A percentile compares a stretch with the other conserved stretches of the same genome.
Conservation (phyloP, 2,797 vertebrate genomes). For the Platalea minor region DNA sequence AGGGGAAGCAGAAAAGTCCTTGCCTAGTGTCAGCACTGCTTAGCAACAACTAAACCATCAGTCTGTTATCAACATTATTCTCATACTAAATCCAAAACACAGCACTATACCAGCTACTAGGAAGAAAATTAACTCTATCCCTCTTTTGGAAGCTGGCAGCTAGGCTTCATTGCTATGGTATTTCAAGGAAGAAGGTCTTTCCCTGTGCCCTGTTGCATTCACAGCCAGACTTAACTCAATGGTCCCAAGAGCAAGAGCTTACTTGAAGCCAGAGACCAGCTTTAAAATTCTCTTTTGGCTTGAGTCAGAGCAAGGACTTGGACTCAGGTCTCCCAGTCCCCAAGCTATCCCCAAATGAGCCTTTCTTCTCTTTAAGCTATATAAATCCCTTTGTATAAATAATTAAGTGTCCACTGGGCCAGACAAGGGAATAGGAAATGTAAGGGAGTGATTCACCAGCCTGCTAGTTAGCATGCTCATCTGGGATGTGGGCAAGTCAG, state of each 20-base stretch:
- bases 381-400: constrained; percentile 27
- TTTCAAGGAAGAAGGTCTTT: neutral
- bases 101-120: too few species aligned
- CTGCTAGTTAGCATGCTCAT: neutral
- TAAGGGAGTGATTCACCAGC: neutral
- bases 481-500: neutral
- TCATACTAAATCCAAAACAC: too few species aligned
- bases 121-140: too few species aligned
- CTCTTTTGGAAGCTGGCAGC: neutral
- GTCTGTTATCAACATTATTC: too few species aligned
- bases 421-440: neutral
- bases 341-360: neutral
- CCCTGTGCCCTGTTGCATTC: neutral
- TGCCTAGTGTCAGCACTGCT: too few species aligned
- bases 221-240: neutral
- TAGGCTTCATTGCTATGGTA: neutral
- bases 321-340: neutral
- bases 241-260: neutral
- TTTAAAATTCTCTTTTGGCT: neutral
- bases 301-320: neutral
- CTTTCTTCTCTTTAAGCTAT: neutral
- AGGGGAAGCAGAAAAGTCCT: too few species aligned
- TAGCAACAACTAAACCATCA: too few species aligned
- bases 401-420: constrained; percentile 13
- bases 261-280: neutral